Conservation (phyloP, 2,888 invertebrate species). For the Chorisops tibialis region DNA sequence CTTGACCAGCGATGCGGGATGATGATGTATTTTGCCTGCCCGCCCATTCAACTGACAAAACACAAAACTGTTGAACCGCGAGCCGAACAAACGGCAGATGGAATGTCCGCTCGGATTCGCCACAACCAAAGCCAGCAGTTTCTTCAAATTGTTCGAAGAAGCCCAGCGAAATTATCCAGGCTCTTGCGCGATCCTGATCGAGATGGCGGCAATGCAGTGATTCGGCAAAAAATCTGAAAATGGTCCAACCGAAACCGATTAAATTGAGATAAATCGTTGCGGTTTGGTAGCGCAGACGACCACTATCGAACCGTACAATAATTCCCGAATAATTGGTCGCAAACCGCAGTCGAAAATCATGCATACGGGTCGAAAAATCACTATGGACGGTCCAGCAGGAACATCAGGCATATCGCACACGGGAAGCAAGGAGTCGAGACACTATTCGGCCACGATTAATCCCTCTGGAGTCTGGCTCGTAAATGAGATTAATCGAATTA, state of each 20-base stretch:
- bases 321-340: conserved; percentile 11
- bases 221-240: conserved; percentile 1
- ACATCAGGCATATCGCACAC: background rate
- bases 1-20: too few species aligned
- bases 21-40: too few species aligned
- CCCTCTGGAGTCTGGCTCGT: background rate
- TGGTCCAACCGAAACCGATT: conserved; percentile 16
- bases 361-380: conserved; percentile 13
- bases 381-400: background rate
- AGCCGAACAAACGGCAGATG: too few species aligned
- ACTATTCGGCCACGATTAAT: background rate
- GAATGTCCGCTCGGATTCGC: too few species aligned
- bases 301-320: conserved; percentile 17
- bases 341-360: conserved; percentile 12
- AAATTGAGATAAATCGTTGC: conserved; percentile 40
- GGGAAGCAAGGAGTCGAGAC: conserved; percentile 5
- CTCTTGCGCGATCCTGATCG: conserved; percentile 4
- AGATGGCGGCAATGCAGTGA: conserved; percentile 1
- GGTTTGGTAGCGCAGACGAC: conserved; percentile 38
- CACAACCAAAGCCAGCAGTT: too few species aligned
- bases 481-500: conserved; percentile 14
- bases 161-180: conserved; percentile 3
- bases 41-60: too few species aligned
- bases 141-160: conserved; percentile 3
- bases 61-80: too few species aligned